phyloP scores from a whole-genome alignment of 1,140 invertebrate genomes.

The Cotesia typhae region DNA sequence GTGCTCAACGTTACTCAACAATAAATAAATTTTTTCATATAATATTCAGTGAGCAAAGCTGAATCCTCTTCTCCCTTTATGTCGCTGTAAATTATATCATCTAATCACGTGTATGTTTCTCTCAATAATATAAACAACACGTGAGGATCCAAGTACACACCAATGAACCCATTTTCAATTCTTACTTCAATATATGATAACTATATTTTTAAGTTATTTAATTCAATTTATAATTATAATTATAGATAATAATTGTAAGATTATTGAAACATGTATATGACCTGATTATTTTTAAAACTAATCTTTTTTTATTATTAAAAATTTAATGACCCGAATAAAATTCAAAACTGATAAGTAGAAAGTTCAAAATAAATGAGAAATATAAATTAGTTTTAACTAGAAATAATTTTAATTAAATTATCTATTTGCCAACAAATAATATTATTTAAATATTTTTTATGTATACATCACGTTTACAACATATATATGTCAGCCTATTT shows the following conservation, averaged over 20 bases:
- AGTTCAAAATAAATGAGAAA: not conserved
- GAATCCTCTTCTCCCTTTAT: conserved; percentile 17
- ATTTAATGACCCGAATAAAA: not conserved
- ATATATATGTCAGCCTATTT: too few relatives aligned
- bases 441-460: too few relatives aligned
- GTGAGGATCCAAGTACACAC: conserved; percentile 44
- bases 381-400: conserved; percentile 21
- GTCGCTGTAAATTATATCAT: conserved; percentile 4
- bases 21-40: conserved; percentile 24
- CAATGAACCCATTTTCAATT: not conserved
- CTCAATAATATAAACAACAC: conserved; percentile 51
- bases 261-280: not conserved
- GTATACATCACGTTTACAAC: too few relatives aligned
- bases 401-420: not conserved
- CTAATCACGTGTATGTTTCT: conserved; percentile 35
- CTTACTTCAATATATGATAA: not conserved
- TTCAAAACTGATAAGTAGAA: conserved; percentile 20
- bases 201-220: too few relatives aligned
- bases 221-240: too few relatives aligned
- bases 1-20: conserved; percentile 33
- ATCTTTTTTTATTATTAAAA: not conserved
- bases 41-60: conserved; percentile 22
- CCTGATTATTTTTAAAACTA: not conserved
- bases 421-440: too few relatives aligned
- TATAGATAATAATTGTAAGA: too few relatives aligned